Evolutionary conservation across 2,888 invertebrate species (phyloP).

Genomic region (Tricholauxania praeusta): DNA sequence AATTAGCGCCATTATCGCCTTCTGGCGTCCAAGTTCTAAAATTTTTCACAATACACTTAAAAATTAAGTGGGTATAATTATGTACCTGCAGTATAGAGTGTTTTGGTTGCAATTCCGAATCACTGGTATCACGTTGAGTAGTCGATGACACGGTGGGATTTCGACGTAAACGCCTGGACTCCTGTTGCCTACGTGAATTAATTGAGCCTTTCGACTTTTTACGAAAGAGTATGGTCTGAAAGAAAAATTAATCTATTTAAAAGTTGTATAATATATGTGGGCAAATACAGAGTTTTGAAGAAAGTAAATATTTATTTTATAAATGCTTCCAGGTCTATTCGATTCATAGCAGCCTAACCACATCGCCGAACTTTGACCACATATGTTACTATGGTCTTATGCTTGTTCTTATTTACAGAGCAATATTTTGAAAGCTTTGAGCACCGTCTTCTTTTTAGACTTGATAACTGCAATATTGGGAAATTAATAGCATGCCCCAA

Average conservation of each 20-base stretch:
- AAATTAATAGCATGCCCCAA: too few species aligned
- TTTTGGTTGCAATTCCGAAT: constrained; percentile 68
- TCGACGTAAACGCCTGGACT: constrained; percentile 56
- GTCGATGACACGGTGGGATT: constrained; percentile 58
- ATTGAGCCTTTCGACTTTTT: constrained; percentile 68
- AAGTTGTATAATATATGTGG: background rate
- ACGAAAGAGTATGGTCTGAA: constrained; percentile 61
- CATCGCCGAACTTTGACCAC: too few species aligned
- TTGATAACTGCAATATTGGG: too few species aligned
- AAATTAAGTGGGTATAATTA: constrained; percentile 25
- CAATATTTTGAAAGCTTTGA: too few species aligned
- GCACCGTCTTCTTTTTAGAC: too few species aligned
- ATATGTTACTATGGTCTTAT: too few species aligned
- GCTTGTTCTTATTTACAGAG: background rate
- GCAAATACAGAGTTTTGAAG: background rate
- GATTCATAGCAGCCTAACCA: too few species aligned
- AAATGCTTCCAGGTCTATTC: too few species aligned
- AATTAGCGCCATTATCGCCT: too few species aligned
- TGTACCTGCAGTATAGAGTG: constrained; percentile 68
- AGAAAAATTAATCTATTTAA: constrained; percentile 56
- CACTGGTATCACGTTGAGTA: constrained; percentile 71
- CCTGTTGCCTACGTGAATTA: constrained; percentile 64
- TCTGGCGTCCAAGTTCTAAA: background rate
- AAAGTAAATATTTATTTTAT: background rate
- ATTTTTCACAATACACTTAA: background rate